phyloP scores from a whole-genome alignment of 2,888 invertebrate species.

The Rhorus exstirpatorius region DNA sequence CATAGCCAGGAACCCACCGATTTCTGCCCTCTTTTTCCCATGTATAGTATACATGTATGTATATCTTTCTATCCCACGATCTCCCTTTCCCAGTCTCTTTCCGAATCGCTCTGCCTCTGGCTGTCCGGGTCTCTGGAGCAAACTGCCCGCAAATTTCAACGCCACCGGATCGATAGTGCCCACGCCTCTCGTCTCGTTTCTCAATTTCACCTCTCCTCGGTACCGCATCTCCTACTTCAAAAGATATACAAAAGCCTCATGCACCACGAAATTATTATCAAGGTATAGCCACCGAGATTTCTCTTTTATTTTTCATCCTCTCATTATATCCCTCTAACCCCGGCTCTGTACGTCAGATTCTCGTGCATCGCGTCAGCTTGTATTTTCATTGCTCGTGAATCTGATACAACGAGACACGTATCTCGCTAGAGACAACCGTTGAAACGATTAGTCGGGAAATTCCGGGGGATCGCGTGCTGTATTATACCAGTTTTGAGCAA shows the following conservation, averaged over 20 bases:
- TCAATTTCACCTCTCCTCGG: constrained; percentile 30
- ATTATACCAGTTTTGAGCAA: too few species aligned
- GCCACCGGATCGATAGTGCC: constrained; percentile 51
- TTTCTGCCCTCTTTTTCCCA: constrained; percentile 16
- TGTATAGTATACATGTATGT: background rate
- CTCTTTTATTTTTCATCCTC: constrained; percentile 12
- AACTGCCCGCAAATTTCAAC: constrained; percentile 57
- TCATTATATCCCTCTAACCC: background rate
- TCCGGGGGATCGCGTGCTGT: background rate
- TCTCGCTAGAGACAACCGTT: background rate
- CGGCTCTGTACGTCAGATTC: constrained; percentile 4
- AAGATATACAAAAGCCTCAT: constrained; percentile 41
- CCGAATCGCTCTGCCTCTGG: background rate
- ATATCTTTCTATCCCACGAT: constrained; percentile 16
- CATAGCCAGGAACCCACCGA: constrained; percentile 35
- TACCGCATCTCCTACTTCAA: constrained; percentile 60
- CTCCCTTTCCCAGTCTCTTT: background rate
- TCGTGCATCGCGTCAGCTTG: background rate
- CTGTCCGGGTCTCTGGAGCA: constrained; percentile 60
- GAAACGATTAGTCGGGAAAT: constrained; percentile 30
- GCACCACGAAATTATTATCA: constrained; percentile 42
- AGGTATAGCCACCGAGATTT: constrained; percentile 15
- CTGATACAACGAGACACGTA: background rate
- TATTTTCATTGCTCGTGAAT: constrained; percentile 3
- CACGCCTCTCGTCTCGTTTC: constrained; percentile 20